Base-by-base conservation (phyloP, 2,113 vertebrate genomes). In the Paraplagusia blochii region DNA sequence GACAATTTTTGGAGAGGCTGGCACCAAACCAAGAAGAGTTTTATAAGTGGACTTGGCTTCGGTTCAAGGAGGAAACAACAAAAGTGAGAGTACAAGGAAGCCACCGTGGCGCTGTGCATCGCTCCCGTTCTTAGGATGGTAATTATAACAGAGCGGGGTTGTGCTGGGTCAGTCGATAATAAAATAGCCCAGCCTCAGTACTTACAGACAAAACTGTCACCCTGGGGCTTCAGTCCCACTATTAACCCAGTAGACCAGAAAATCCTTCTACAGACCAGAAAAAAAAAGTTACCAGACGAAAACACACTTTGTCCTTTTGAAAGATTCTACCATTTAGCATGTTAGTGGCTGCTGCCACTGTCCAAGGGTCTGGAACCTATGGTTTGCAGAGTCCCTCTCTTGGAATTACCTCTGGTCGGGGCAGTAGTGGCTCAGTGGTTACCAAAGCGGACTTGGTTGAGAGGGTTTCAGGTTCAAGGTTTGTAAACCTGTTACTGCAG, bases 231-330 rank as follows among this genome's bases (percentile, higher is more conserved):
- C 38, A 14, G 45, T 44, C 39, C 71, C 74, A 77, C 77, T 84
- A 76, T 81, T 79, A 79, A 84, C 78, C 77, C 85, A 81, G 66
- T 11, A 79, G 81, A 87, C 76, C 79, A 77, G 83, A 69, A 84
- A 87, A 81, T 84, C 63, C 46, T 53, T 44, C 67, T 74, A 48
- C 50, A 81, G 80, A 69, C 76, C 34, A 58, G 52, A 66, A 74
- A 62, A 80, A 73, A 56, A 69, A 67, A 75, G 63, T 72, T 14
- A 67, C 13, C 1, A 44, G 16, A 4, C 11, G 10, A 48, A 39
- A 18, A 53, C 35, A 44, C 38, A 57, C 15, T 51, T 14, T 48
- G 43, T 53, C 61, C 40, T 43, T 40, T 11, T 67, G 34, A 47
- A 47, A 15, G 61, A 67, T 38, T 56, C 45, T 13, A 15, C 63